These are phyloP conservation scores for Falco punctatus DNA, from an alignment of 2,113 vertebrate species.

Conservation along the genomic window DNA sequence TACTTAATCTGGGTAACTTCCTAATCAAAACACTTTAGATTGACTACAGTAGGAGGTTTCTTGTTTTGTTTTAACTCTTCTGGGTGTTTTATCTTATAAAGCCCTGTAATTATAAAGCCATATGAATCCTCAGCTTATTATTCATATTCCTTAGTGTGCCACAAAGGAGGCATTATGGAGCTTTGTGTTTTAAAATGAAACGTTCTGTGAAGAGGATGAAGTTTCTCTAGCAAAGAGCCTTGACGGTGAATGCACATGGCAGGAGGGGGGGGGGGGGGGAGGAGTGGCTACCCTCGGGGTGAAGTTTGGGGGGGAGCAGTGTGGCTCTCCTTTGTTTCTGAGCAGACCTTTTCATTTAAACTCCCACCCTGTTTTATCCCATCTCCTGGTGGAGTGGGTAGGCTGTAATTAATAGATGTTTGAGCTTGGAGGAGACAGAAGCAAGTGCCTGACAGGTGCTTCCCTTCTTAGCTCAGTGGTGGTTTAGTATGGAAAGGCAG, in stretches of 20 bases:
- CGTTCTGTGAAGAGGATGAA: not conserved
- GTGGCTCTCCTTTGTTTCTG: not conserved
- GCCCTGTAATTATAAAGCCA: slow-evolving; percentile 44
- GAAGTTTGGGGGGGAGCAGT: not conserved
- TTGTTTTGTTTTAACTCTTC: slow-evolving; percentile 42
- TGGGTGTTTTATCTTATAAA: slow-evolving; percentile 39
- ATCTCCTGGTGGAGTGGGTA: not conserved
- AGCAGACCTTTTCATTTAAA: not conserved
- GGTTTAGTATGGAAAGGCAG: not conserved
- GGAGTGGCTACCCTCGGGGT: not conserved
- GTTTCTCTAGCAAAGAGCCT: not conserved
- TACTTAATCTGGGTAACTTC: not conserved
- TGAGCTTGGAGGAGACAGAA: not conserved
- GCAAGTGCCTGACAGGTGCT: not conserved
- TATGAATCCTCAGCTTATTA: slow-evolving; percentile 44
- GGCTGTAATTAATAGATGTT: not conserved
- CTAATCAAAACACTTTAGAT: not conserved
- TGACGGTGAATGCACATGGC: not conserved
- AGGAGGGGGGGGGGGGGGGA: not conserved
- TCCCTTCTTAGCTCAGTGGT: not conserved
- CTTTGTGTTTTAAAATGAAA: slow-evolving; percentile 36
- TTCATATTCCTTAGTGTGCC: slow-evolving; percentile 28
- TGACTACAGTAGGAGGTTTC: slow-evolving; percentile 11
- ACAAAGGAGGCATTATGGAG: slow-evolving; percentile 29
- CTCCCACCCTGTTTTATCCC: not conserved